phyloP scores from a whole-genome alignment of 2,113 vertebrate genomes.

The Neogale vison region DNA sequence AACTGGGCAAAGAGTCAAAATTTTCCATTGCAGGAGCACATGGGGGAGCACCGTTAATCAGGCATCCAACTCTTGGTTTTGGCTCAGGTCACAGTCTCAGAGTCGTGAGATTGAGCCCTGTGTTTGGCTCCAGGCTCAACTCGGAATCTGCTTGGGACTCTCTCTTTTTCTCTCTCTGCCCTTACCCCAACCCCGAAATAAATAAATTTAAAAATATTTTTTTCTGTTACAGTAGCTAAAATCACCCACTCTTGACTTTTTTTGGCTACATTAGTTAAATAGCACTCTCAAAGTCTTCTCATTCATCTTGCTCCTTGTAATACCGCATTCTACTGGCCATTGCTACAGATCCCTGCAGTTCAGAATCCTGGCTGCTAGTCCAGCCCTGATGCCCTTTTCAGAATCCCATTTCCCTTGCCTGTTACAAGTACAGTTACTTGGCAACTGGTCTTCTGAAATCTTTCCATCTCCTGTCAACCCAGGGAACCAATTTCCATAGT shows the following conservation, averaged over 20 bases:
- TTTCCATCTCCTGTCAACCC: neutral
- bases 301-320: neutral
- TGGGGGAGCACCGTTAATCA: neutral
- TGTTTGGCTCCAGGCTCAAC: neutral
- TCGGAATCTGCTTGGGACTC: neutral
- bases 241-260: neutral
- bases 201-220: neutral
- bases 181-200: neutral
- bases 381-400: neutral
- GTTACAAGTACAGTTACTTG: neutral
- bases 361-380: neutral
- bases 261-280: neutral
- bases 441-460: neutral
- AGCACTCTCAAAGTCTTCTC: neutral
- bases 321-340: neutral
- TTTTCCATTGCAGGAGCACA: neutral
- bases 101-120: neutral
- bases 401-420: neutral
- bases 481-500: neutral
- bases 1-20: neutral
- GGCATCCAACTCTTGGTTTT: neutral
- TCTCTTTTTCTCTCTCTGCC: neutral
- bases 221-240: neutral
- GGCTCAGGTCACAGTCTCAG: neutral
- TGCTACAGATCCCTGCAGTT: neutral